Base-by-base conservation (phyloP, 1,140 invertebrate species). In the Copidosoma floridanum region DNA sequence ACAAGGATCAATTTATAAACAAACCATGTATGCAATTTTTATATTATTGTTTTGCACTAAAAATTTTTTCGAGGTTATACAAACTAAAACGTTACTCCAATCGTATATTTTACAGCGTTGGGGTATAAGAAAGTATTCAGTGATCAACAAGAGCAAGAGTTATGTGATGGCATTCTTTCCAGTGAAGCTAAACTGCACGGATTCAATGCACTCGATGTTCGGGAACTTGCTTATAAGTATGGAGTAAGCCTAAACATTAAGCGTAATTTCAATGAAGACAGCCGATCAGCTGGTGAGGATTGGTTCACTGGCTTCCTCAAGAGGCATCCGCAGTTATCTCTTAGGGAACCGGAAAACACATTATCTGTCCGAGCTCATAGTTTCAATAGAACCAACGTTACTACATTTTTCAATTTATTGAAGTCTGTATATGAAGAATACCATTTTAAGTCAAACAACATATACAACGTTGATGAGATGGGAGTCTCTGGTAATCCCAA, bases 261-360 rank as follows among this genome's bases (percentile, higher is more conserved):
- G 5, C 55, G 52, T 20, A 47, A 24, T 14, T 21, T 10, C 32
- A 18, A 32, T 14, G 58, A 50, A 46, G 38, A 51, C 26, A 1
- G 46, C 21, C 26, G 63, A 20, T 46, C 47, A 21, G 64, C 64
- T 24, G 68, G 68, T 2, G 56, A 55, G 24, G 57, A 61, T 51
- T 68, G 64, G 68, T 55, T 66, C 29, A 29, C 59, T 29, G 11
- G 27, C 5, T 69, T 66, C 35, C 21, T 63, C 23, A 48, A 37
- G 29, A 43, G 59, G 50, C 58, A 67, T 55, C 20, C 21, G 29
- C 23, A 61, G 47, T 61, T 69, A 46, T 64, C 64, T 27, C 35
- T 71, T 6, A 56, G 68, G 21, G 70, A 71, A 65, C 68, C 69
- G 21, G 65, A 67, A 55, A 47, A 61, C 0, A 68, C 68, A 0